phyloP scores from a whole-genome alignment of 1,140 invertebrate species.

The Magallana gigas region DNA sequence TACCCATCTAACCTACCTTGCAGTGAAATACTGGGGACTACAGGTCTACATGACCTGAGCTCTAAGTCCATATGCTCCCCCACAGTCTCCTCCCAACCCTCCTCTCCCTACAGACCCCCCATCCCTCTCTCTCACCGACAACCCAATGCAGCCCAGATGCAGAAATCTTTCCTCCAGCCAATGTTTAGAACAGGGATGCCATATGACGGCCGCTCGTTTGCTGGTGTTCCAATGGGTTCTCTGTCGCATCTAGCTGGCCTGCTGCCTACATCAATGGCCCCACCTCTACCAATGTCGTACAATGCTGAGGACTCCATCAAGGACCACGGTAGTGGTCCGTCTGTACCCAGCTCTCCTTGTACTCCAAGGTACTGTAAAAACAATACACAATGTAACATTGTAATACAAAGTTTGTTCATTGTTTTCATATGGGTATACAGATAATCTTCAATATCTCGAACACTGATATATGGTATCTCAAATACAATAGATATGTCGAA shows the following conservation, averaged over 20 bases:
- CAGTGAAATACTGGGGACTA: constrained; percentile 16
- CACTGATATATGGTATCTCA: no score
- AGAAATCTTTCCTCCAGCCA: constrained; percentile 13
- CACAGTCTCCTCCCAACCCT: neutral
- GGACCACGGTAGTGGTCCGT: neutral
- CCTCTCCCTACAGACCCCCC: constrained; percentile 23
- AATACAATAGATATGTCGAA: no score
- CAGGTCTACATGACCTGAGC: constrained; percentile 16
- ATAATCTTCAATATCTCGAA: no score
- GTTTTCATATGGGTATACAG: no score
- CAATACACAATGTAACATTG: no score
- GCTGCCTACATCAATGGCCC: neutral
- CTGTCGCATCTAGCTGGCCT: neutral
- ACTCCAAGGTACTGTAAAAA: neutral
- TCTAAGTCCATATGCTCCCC: constrained; percentile 23
- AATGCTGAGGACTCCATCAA: neutral
- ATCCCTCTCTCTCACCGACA: constrained; percentile 8
- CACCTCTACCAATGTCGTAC: neutral
- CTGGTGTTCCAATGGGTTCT: neutral
- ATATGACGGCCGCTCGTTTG: neutral
- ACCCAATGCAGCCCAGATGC: constrained; percentile 1
- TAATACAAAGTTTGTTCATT: no score
- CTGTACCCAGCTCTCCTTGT: constrained; percentile 12
- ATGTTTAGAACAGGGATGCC: neutral
- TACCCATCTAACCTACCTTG: constrained; percentile 28